Evolutionary conservation across 2,888 invertebrate genomes (phyloP), one percentile per base, ranked within the genome.

Genomic region (Epinotia nisella): DNA sequence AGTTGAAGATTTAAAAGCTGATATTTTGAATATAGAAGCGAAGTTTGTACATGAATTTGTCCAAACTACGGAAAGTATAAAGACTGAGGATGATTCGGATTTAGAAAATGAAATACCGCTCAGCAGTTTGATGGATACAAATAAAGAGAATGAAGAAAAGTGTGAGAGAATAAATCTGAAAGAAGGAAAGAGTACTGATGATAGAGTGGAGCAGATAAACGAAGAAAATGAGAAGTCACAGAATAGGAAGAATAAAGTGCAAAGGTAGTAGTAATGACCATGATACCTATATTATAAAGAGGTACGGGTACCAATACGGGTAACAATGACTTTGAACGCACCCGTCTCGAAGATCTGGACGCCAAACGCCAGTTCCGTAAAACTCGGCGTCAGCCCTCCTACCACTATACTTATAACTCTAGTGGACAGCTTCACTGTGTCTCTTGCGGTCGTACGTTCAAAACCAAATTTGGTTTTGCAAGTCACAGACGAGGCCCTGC

Each of bases 1-100:
- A 1, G n/a, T 87, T 51, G 81, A 82, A 2, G 79, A 83, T 62
- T 56, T 67, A n/a, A 64, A 76, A 58, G 70, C 71, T 24, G 79
- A 64, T 53, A 19, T 35, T 19, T 73, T 65, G 80, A 79, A 76
- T 68, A 75, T n/a, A 75, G 62, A 71, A 65, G 74, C 39, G 61
- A 79, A 76, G 77, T 61, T 13, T 53, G 62, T 19, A 45, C 49
- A 29, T 35, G 9, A 13, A 11, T 56, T 56, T 7, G 41, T 41
- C 3, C 15, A 55, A n/a, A 41, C 17, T n/a, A 1, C 1, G 13
- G 53, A 41, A 13, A 35, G 1, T 35, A 5, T 55, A 15, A 56
- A 41, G 49, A 49, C 9, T 5, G 29, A 58, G 9, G 11, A 45
- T 4, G 17, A 17, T 24, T 10, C 3, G 11, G 56, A 49, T 24